Percentiles rank a stretch among this genome's conserved stretches.
Evolutionary conservation across 1,140 invertebrate genomes (phyloP).

Genomic region (Philopotamus ludificatus): DNA sequence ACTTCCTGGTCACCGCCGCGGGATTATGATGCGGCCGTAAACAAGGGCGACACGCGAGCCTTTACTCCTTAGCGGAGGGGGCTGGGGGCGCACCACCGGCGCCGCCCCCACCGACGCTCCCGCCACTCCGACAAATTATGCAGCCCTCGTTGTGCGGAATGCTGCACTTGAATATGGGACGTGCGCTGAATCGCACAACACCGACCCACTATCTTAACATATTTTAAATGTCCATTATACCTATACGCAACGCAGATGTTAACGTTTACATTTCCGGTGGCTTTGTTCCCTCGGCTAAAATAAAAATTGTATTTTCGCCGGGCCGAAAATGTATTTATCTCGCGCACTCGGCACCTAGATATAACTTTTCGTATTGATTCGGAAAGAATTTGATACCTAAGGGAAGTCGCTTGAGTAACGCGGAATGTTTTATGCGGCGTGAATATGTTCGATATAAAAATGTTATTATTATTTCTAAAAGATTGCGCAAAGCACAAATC

Average conservation of each 20-base stretch:
- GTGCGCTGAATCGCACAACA: slow-evolving; percentile 7
- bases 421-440: too few relatives aligned
- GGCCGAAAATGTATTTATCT: too few relatives aligned
- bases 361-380: too few relatives aligned
- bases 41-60: slow-evolving; percentile 19
- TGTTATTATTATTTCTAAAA: too few relatives aligned
- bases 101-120: not conserved
- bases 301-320: too few relatives aligned
- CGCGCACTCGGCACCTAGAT: too few relatives aligned
- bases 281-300: too few relatives aligned
- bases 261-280: too few relatives aligned
- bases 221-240: slow-evolving; percentile 14
- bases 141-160: slow-evolving; percentile 13
- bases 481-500: too few relatives aligned
- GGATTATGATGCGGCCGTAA: slow-evolving; percentile 23
- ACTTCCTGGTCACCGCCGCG: slow-evolving; percentile 4
- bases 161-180: slow-evolving; percentile 12
- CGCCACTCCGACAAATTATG: slow-evolving; percentile 22
- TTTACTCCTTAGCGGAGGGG: not conserved
- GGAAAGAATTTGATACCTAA: too few relatives aligned
- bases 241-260: not conserved
- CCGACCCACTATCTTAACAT: slow-evolving; percentile 8
- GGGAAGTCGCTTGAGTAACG: too few relatives aligned
- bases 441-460: too few relatives aligned
- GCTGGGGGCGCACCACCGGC: not conserved